These are phyloP conservation scores for Conger conger DNA, from an alignment of 2,113 vertebrate species.

Conservation along the genomic window DNA sequence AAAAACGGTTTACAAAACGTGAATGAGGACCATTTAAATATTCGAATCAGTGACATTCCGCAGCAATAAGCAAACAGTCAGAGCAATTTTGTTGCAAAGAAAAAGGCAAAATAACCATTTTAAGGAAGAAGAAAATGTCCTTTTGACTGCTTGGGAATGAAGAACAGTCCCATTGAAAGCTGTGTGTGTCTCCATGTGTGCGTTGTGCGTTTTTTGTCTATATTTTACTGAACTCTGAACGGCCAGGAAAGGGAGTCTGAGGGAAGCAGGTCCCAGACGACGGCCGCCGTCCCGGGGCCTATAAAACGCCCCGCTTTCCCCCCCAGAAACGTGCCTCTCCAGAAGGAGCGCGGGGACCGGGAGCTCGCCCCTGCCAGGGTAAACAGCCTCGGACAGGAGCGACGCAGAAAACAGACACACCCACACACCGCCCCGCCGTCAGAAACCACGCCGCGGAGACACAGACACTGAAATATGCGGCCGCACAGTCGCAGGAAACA, in stretches of 20 bases:
- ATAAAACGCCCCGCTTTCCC: not conserved
- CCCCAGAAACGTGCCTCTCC: not conserved
- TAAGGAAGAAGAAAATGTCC: not conserved
- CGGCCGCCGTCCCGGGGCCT: not conserved
- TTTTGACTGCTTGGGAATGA: not conserved
- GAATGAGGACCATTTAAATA: not conserved
- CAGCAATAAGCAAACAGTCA: not conserved
- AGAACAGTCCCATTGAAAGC: not conserved
- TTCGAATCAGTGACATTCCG: not conserved
- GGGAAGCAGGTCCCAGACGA: not conserved
- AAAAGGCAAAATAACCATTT: too few species aligned
- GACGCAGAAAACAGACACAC: not conserved
- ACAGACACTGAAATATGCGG: not conserved
- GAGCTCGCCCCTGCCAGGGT: not conserved
- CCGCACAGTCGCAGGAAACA: constrained; percentile 12
- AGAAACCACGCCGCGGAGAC: not conserved
- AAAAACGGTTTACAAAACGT: not conserved
- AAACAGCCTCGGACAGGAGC: constrained; percentile 11
- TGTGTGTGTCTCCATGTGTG: too few species aligned
- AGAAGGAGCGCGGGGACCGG: not conserved
- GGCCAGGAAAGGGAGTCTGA: not conserved
- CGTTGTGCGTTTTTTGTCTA: too few species aligned
- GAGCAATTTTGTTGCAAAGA: not conserved
- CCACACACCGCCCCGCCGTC: not conserved
- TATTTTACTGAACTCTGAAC: not conserved